These are phyloP conservation scores for Smittia sp. DNA, from an alignment of 2,888 invertebrate species.

Conservation along the genomic window DNA sequence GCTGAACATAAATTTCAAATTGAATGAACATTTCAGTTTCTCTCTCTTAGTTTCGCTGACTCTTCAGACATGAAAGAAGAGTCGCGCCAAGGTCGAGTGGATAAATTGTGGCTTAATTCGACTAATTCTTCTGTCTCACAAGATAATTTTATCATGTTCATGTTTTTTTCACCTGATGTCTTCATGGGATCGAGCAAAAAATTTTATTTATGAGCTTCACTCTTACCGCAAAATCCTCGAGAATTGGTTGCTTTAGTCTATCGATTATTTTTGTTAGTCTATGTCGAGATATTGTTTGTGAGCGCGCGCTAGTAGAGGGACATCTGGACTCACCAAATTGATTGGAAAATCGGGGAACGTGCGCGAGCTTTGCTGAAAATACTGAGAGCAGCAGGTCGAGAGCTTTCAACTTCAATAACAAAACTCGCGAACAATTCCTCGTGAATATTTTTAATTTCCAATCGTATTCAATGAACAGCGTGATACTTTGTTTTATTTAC, in stretches of 20 bases:
- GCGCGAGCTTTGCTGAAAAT: no score
- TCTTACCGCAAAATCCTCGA: neutral
- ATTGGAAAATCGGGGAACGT: neutral
- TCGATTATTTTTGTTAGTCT: neutral
- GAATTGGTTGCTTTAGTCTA: neutral
- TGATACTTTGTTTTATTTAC: neutral
- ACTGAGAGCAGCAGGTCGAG: no score
- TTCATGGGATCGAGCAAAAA: neutral
- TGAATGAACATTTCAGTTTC: neutral
- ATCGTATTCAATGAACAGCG: neutral
- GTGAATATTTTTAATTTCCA: neutral
- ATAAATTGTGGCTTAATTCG: slow-evolving; percentile 17
- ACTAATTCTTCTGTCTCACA: neutral
- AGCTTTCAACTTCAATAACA: no score
- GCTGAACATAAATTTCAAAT: slow-evolving; percentile 3
- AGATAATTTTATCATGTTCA: slow-evolving; percentile 6
- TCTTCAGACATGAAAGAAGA: neutral
- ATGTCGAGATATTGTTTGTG: neutral
- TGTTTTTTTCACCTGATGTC: slow-evolving; percentile 35
- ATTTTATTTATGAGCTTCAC: neutral
- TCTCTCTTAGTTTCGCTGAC: neutral
- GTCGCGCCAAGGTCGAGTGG: slow-evolving; percentile 11
- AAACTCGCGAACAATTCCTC: no score
- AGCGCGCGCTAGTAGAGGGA: neutral
- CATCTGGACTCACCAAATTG: neutral